These are phyloP conservation scores for Calliopsis andreniformis DNA, from an alignment of 1,140 invertebrate species.

Conservation along the genomic window DNA sequence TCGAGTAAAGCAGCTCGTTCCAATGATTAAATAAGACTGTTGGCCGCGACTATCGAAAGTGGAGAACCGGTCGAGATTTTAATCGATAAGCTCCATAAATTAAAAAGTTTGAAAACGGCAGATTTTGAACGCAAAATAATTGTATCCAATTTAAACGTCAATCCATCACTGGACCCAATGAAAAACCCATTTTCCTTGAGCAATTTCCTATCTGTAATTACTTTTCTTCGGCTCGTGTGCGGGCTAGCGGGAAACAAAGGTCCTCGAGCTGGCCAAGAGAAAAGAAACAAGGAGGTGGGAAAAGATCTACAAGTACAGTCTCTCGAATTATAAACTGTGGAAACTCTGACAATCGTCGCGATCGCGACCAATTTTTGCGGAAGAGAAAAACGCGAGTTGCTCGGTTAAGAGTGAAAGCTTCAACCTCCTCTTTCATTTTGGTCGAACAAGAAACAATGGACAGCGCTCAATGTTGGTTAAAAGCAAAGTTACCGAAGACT, in stretches of 20 bases:
- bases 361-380: too few species aligned
- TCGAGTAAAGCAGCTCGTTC: too few species aligned
- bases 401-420: background rate
- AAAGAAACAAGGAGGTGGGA: constrained; percentile 2
- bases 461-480: too few species aligned
- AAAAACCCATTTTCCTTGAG: constrained; percentile 15
- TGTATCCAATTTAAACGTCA: constrained; percentile 36
- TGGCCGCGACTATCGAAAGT: too few species aligned
- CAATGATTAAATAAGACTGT: too few species aligned
- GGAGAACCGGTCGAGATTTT: too few species aligned
- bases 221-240: constrained; percentile 16
- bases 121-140: constrained; percentile 26
- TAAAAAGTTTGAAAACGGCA: too few species aligned
- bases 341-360: constrained; percentile 1
- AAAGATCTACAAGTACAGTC: background rate
- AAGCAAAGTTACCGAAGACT: too few species aligned
- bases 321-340: background rate
- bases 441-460: too few species aligned
- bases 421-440: too few species aligned
- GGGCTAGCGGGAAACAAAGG: background rate
- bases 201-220: constrained; percentile 47
- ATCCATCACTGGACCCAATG: constrained; percentile 19
- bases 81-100: too few species aligned
- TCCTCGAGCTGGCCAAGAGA: constrained; percentile 6
- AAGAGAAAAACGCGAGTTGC: background rate